A percentile compares a stretch with the other conserved stretches of the same genome.
These are phyloP conservation scores for Rachycentron canadum DNA, from an alignment of 2,797 vertebrate species.

Conservation along the genomic window DNA sequence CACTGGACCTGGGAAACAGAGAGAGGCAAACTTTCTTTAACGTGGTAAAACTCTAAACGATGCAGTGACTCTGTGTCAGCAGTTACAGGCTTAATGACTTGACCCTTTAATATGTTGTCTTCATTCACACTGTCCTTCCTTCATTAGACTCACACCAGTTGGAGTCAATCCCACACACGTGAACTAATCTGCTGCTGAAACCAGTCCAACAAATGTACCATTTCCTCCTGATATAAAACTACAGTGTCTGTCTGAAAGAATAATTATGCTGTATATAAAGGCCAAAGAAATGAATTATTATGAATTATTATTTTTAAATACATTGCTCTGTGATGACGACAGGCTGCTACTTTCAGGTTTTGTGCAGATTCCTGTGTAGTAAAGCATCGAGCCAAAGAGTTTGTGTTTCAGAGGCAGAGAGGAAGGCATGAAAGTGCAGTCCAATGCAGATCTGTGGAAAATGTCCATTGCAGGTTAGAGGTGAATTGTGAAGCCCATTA, in stretches of 20 bases:
- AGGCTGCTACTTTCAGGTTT: not conserved
- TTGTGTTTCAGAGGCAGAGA: not conserved
- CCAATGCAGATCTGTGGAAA: not conserved
- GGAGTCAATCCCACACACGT: not conserved
- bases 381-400: not conserved
- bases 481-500: conserved; percentile 2
- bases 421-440: not conserved
- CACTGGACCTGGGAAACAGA: too few relatives aligned
- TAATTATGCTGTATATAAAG: not conserved
- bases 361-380: not conserved
- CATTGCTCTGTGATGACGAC: too few relatives aligned
- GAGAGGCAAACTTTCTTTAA: not conserved
- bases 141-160: too few relatives aligned
- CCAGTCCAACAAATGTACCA: not conserved
- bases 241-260: not conserved
- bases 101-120: not conserved
- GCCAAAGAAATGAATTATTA: not conserved
- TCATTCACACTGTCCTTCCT: not conserved
- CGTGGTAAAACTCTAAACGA: not conserved
- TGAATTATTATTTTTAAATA: too few relatives aligned
- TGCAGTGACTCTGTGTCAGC: not conserved
- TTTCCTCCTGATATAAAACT: not conserved
- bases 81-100: not conserved
- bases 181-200: not conserved
- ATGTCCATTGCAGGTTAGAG: not conserved